These are phyloP conservation scores for Nemotelus pantherinus DNA, from an alignment of 2,888 invertebrate species.

Conservation along the genomic window DNA sequence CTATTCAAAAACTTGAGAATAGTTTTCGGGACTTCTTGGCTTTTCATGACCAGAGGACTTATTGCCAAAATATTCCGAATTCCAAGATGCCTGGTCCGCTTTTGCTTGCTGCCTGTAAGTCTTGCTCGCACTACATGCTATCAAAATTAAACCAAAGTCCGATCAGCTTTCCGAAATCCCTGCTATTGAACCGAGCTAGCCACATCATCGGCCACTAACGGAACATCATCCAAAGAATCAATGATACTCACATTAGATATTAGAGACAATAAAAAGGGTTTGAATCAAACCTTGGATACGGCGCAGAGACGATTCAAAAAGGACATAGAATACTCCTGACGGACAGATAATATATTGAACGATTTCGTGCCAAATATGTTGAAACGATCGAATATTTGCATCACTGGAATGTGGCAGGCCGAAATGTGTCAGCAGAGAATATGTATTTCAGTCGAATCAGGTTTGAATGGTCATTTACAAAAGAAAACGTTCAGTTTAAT, in stretches of 20 bases:
- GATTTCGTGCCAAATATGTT: too few relatives aligned
- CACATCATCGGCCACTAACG: conserved; percentile 5
- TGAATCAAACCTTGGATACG: conserved; percentile 32
- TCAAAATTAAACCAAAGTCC: not conserved
- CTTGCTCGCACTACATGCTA: too few relatives aligned
- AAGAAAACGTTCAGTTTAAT: too few relatives aligned
- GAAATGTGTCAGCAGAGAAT: too few relatives aligned
- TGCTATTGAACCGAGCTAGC: not conserved
- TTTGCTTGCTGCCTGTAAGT: too few relatives aligned
- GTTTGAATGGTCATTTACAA: too few relatives aligned
- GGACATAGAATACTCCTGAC: not conserved
- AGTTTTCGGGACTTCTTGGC: conserved; percentile 23
- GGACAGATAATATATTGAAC: not conserved
- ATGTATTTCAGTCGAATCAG: too few relatives aligned
- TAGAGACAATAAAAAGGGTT: conserved; percentile 45
- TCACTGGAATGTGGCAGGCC: too few relatives aligned
- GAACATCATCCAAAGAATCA: conserved; percentile 18
- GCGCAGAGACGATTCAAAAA: not conserved
- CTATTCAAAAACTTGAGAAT: not conserved
- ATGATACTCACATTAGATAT: conserved; percentile 5
- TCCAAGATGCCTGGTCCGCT: conserved; percentile 11
- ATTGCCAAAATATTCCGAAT: conserved; percentile 36
- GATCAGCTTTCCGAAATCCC: conserved; percentile 12
- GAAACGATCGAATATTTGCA: too few relatives aligned
- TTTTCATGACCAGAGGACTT: conserved; percentile 8